phyloP scores from a whole-genome alignment of 2,888 invertebrate genomes.

The Idaea aversata region DNA sequence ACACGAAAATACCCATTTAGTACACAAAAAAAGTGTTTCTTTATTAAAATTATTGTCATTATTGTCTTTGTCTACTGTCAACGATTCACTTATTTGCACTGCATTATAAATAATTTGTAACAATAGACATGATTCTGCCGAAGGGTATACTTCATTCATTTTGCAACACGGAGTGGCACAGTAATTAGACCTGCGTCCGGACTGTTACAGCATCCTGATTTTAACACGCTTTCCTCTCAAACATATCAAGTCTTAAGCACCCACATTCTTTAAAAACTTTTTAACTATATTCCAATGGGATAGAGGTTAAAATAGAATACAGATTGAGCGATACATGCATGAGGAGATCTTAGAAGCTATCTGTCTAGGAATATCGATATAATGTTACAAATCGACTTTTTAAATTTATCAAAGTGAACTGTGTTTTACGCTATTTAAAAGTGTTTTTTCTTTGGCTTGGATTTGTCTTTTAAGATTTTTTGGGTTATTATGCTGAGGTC shows the following conservation, averaged over 20 bases:
- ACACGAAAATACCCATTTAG: too few species aligned
- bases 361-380: neutral
- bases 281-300: neutral
- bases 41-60: slow-evolving; percentile 23
- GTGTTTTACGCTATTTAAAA: neutral
- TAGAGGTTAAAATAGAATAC: neutral
- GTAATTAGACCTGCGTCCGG: slow-evolving; percentile 75
- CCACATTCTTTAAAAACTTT: neutral
- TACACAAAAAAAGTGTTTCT: too few species aligned
- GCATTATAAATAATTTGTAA: slow-evolving; percentile 31
- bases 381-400: neutral
- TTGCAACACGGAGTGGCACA: slow-evolving; percentile 74
- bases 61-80: slow-evolving; percentile 48
- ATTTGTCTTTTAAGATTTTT: neutral
- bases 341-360: neutral
- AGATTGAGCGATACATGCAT: neutral
- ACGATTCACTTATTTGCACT: slow-evolving; percentile 11
- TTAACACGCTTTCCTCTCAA: slow-evolving; percentile 49
- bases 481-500: slow-evolving; percentile 48
- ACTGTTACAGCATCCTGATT: slow-evolving; percentile 75
- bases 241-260: neutral
- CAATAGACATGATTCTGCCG: slow-evolving; percentile 63
- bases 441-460: neutral
- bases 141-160: slow-evolving; percentile 62
- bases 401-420: neutral